phyloP scores from a whole-genome alignment of 2,113 vertebrate species.

The Cheirogaleus medius region DNA sequence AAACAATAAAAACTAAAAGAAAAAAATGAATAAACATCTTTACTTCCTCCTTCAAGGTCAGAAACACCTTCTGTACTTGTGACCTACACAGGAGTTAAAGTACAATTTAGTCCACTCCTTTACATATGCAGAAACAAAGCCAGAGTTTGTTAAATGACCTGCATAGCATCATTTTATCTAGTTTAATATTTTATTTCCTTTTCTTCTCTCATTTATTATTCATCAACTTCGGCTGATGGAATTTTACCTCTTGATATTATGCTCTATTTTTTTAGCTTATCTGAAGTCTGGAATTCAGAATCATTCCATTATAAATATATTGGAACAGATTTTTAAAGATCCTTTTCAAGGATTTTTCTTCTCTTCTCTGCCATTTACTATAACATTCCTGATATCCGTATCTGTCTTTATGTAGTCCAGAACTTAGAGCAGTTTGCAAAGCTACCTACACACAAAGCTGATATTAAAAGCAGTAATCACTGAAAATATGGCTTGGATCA shows the following conservation, averaged over 20 bases:
- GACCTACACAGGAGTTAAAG: neutral
- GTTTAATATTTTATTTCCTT: neutral
- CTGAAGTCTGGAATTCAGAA: slow-evolving; percentile 15
- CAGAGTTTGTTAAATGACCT: neutral
- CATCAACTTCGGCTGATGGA: neutral
- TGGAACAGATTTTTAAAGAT: neutral
- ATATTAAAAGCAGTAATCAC: neutral
- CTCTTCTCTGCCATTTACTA: neutral
- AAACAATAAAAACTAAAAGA: neutral
- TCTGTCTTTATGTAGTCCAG: neutral
- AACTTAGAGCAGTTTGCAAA: neutral
- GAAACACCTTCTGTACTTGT: neutral
- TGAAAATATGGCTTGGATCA: neutral
- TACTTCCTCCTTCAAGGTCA: slow-evolving; percentile 24
- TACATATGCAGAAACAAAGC: neutral
- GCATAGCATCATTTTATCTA: neutral
- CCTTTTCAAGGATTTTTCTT: neutral
- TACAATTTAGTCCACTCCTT: neutral
- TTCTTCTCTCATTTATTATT: neutral
- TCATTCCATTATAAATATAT: neutral
- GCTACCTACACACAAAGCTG: neutral
- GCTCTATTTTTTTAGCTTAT: neutral
- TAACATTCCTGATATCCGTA: neutral
- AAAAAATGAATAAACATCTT: neutral
- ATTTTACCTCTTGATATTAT: neutral